phyloP scores from a whole-genome alignment of 2,888 invertebrate genomes.

The Gandaritis pyraliata region DNA sequence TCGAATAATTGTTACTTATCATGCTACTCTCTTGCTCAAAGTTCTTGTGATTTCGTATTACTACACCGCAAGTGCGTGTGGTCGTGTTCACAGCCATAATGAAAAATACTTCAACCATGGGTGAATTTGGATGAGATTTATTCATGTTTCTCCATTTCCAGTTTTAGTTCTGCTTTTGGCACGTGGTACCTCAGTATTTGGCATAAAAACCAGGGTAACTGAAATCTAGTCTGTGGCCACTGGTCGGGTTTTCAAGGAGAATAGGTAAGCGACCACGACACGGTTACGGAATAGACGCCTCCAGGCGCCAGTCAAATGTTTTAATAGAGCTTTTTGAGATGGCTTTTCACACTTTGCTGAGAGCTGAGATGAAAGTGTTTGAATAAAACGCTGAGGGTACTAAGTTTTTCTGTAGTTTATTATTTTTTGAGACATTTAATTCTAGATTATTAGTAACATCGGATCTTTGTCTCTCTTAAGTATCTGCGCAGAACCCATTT shows the following conservation, averaged over 20 bases:
- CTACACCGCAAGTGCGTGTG: slow-evolving; percentile 8
- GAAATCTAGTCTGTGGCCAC: slow-evolving; percentile 15
- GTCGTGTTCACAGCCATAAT: neutral
- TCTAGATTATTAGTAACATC: too few species aligned
- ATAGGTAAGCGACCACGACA: slow-evolving; percentile 62
- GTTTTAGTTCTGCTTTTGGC: neutral
- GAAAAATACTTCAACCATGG: slow-evolving; percentile 2
- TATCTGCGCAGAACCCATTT: too few species aligned
- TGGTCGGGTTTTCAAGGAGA: slow-evolving; percentile 53
- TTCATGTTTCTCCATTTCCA: too few species aligned
- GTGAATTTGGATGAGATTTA: too few species aligned
- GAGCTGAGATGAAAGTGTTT: slow-evolving; percentile 8
- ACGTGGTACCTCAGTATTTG: neutral
- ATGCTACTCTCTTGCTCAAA: slow-evolving; percentile 43
- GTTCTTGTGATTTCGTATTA: slow-evolving; percentile 28
- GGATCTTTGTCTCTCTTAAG: too few species aligned
- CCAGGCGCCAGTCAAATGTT: slow-evolving; percentile 57
- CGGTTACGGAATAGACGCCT: slow-evolving; percentile 55
- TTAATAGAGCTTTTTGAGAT: slow-evolving; percentile 44
- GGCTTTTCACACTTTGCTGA: slow-evolving; percentile 28
- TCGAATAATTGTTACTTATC: slow-evolving; percentile 46
- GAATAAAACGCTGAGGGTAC: slow-evolving; percentile 6
- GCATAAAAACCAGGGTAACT: neutral
- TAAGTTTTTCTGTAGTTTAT: neutral
- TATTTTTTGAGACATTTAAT: neutral